These are phyloP conservation scores for Alviniconcha marisindica DNA, from an alignment of 1,140 invertebrate genomes.

Conservation along the genomic window DNA sequence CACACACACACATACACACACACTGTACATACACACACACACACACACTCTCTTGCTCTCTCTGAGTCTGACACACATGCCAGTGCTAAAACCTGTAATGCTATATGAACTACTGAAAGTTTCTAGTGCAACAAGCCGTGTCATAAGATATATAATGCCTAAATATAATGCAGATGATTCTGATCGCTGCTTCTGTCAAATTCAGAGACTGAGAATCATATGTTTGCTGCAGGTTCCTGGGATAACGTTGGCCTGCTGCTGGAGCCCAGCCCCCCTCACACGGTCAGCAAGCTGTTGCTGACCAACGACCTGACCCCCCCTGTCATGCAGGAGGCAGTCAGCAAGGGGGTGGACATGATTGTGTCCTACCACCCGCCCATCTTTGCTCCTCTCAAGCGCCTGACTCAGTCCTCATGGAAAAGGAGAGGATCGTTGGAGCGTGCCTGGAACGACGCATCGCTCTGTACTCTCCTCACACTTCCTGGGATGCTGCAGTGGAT, in stretches of 20 bases:
- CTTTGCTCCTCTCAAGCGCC: conserved; percentile 88
- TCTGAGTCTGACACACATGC: no score
- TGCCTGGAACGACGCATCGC: conserved; percentile 92
- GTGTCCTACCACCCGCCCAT: conserved; percentile 97
- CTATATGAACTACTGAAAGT: no score
- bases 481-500: conserved; percentile 87
- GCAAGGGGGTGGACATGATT: conserved; percentile 84
- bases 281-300: conserved; percentile 83
- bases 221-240: conserved; percentile 92
- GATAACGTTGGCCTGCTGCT: conserved; percentile 97
- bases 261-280: conserved; percentile 82
- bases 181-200: no score
- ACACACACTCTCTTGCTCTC: no score
- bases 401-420: conserved; percentile 84
- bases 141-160: no score
- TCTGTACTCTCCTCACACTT: conserved; percentile 95
- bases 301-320: conserved; percentile 93
- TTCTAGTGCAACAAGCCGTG: no score
- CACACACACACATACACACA: no score
- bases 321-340: conserved; percentile 90
- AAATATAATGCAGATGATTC: no score
- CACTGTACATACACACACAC: no score
- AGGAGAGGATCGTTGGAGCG: conserved; percentile 87
- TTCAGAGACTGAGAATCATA: no score
- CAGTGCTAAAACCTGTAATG: no score